Base-by-base conservation (phyloP, 1,140 invertebrate genomes). In the Drosophila asahinai region DNA sequence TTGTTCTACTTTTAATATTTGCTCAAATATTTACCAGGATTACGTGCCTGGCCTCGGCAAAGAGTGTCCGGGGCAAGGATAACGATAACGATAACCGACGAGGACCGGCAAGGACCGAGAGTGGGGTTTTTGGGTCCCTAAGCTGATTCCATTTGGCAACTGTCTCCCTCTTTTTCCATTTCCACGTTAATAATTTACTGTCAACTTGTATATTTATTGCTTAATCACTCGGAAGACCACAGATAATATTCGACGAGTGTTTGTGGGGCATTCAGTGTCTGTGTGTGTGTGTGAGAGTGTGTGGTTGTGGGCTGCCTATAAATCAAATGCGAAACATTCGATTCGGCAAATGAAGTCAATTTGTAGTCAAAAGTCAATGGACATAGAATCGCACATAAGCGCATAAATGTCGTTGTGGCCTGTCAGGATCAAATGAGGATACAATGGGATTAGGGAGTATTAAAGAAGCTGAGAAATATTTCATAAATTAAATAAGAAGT, bases 161-260 rank as follows among this genome's bases (percentile, higher is more conserved):
- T 25, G 54, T 57, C 33, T 59, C 54, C 51, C n/a, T 42, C 19
- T 33, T 51, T 61, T 58, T 43, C 49, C 52, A 49, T 48, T 59
- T 61, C 60, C 47, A 43, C 59, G 77, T 89, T 89, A 80, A 89
- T 89, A 84, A 84, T 84, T 89, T 80, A 84, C 81, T 89, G 86
- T 90, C 86, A 89, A 86, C 75, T 82, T 68, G 67, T 81, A 70
- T 86, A 80, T 86, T 90, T 89, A 86, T 89, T 89, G 86, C 81
- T 86, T 90, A 89, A 89, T 89, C 86, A 86, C 86, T 89, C 80
- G 86, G 86, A 89, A 89, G 81, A 76, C 71, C 79, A 54, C 70
- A 90, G 86, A 89, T 89, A 90, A 86, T 72, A 68, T 76, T 79
- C 45, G 51, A 55, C 57, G 60, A 61, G 67, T 58, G 60, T 80